Evolutionary conservation across 2,113 vertebrate species (phyloP), one percentile per base, ranked within the genome.

Genomic region (Lethenteron camtschaticum): DNA sequence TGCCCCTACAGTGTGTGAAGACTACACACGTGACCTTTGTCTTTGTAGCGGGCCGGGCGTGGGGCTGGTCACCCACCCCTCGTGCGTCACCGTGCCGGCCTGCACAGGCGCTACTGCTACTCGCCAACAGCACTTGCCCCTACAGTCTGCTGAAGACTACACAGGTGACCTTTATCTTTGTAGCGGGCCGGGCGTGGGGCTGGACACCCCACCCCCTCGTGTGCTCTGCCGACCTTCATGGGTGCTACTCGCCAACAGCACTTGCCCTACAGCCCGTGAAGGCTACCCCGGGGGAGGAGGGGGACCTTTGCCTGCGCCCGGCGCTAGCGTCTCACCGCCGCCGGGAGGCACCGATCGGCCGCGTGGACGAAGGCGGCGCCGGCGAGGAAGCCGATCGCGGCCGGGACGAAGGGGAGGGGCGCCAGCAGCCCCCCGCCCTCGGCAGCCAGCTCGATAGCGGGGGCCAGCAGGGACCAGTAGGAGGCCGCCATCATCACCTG

Each of bases 401-500:
- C 90, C 0, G 94, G 94, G 12, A 90, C 18, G 75, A 95, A 95
- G 0, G 94, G 94, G 12, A 90, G 20, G 75, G 94, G 95, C 2
- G 89, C 80, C 3, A 87, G 88, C 14, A 84, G 79, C 3, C 94
- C 92, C 70, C 79, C 79, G 57, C 87, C 86, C 0, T 87, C 89
- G 1, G 85, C 81, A 0, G 90, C 89, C 88, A 99, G 83, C 73
- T 87, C 86, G 2, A 96, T 84, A 0, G 92, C 94, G 0, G 92
- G 94, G 4, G 90, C 90, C 75, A 99, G 80, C 16, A 96, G 75
- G 1, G 92, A 96, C 94, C 94, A 99, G 70, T 95, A 96, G 72
- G 90, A 99, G 1, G 90, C 94, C 0, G 90, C 92, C 75, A 99
- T 68, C 94, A 96, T 99, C 57, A 96, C 92, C 92, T 96, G 77